phyloP scores from a whole-genome alignment of 2,888 invertebrate species.

The Allacma fusca region DNA sequence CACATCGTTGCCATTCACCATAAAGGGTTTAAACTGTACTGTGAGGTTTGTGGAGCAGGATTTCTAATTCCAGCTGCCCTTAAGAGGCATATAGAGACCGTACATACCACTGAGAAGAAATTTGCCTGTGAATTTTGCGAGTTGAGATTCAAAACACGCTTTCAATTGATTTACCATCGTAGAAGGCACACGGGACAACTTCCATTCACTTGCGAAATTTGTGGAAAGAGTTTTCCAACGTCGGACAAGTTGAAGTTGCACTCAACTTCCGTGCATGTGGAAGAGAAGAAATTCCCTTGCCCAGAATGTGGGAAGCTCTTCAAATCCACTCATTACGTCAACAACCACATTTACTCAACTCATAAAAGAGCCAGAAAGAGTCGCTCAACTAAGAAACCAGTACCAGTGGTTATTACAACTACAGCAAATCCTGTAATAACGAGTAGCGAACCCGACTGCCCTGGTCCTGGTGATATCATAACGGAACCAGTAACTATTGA shows the following conservation, averaged over 20 bases:
- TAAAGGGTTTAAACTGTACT: constrained; percentile 26
- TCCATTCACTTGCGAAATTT: constrained; percentile 23
- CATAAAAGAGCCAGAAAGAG: constrained; percentile 14
- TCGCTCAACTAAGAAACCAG: too few relatives aligned
- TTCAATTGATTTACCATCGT: constrained; percentile 33
- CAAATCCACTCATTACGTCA: constrained; percentile 24
- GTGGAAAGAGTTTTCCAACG: constrained; percentile 7
- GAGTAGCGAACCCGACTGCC: too few relatives aligned
- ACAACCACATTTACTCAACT: constrained; percentile 34
- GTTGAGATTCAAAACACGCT: constrained; percentile 20
- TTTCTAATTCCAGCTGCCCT: constrained; percentile 27
- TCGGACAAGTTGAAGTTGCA: constrained; percentile 29
- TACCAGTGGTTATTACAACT: too few relatives aligned
- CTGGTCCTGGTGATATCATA: too few relatives aligned
- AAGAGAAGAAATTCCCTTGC: constrained; percentile 5
- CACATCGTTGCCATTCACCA: constrained; percentile 29
- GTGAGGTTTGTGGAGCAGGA: constrained; percentile 31
- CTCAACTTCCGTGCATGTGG: constrained; percentile 23
- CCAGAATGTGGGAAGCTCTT: constrained; percentile 24
- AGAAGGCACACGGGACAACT: constrained; percentile 31
- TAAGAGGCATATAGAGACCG: constrained; percentile 19
- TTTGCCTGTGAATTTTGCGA: constrained; percentile 35
- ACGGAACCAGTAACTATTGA: too few relatives aligned
- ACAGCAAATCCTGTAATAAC: too few relatives aligned
- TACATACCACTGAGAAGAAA: constrained; percentile 21